Percentiles rank a stretch among this genome's conserved stretches.
These are phyloP conservation scores for Hirtodrosophila trivittata DNA, from an alignment of 2,888 invertebrate species.

Conservation along the genomic window DNA sequence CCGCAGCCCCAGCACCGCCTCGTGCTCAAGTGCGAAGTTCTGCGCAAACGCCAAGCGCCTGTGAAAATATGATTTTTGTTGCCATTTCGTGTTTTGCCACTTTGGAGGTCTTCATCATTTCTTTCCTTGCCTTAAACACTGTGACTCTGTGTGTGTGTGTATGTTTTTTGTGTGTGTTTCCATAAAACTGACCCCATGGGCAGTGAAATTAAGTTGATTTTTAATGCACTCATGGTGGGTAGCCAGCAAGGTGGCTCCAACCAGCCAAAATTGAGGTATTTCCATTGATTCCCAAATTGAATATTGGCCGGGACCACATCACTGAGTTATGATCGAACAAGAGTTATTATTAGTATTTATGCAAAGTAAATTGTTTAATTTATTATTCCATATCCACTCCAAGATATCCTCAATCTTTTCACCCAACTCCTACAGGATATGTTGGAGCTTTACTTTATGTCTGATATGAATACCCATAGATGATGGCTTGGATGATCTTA, in stretches of 20 bases:
- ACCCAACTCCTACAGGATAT: too few relatives aligned
- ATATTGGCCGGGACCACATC: background rate
- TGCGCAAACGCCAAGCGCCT: slow-evolving; percentile 80
- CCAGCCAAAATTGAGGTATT: slow-evolving; percentile 27
- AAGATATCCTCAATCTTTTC: too few relatives aligned
- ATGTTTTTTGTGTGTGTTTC: slow-evolving; percentile 59
- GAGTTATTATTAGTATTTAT: slow-evolving; percentile 7
- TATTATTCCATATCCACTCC: background rate
- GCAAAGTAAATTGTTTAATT: background rate
- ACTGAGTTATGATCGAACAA: slow-evolving; percentile 9
- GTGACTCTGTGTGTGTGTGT: slow-evolving; percentile 22
- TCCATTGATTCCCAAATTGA: slow-evolving; percentile 3
- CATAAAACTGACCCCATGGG: slow-evolving; percentile 80
- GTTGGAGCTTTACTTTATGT: too few relatives aligned
- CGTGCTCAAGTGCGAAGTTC: slow-evolving; percentile 79
- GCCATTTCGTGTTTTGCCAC: slow-evolving; percentile 80
- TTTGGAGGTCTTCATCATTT: slow-evolving; percentile 80
- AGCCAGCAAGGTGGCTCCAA: slow-evolving; percentile 56
- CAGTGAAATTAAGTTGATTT: slow-evolving; percentile 81
- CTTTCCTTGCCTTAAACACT: slow-evolving; percentile 26
- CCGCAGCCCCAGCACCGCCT: slow-evolving; percentile 31
- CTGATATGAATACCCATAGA: too few relatives aligned
- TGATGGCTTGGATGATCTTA: too few relatives aligned
- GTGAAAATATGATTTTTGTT: slow-evolving; percentile 81
- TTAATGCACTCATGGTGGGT: slow-evolving; percentile 76